Base-by-base conservation (phyloP, 2,113 vertebrate species). In the Tapirus terrestris region DNA sequence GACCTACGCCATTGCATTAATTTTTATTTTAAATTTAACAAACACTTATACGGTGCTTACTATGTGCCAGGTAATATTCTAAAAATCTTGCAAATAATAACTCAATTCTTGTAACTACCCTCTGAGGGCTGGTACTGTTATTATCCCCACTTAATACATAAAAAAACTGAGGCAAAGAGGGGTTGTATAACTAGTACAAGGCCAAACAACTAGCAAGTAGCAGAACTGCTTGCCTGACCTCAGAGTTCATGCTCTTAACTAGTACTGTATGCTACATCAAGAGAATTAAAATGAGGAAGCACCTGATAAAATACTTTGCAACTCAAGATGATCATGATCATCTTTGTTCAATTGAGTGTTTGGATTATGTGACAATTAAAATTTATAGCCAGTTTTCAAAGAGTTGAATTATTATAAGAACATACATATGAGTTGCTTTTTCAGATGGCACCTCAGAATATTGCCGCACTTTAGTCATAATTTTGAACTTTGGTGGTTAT, bases 11-110 rank as follows among this genome's bases (percentile, higher is more conserved):
- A 27, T 25, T 25, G 9, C 48, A 27, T 93, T 88, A 82, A 58
- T 83, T 73, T 91, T 91, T 96, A 60, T 89, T 76, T 67, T 79
- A 83, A 88, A 76, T 94, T 83, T 88, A 79, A 17, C 39, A 88
- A 83, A 83, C 36, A 56, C 2, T 56, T 76, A n/a, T 13, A 25
- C 90, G 31, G 18, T 70, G 11, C 36, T 68, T 29, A 60, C 21
- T 31, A 2, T 72, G 43, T 72, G 45, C 36, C 29, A 63, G 36
- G 4, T 23, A 87, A 36, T 77, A 77, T 65, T 83, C 77, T 43
- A 61, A 63, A 77, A 77, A 23, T 23, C 77, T 53, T 61, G 56
- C 25, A 85, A 68, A 56, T 81, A 86, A 36, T 67, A 68, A 60
- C 45, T 53, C 56, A 58, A 7, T 68, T 8, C 43, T 83, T 48